These are phyloP conservation scores for Zoanthus sociatus DNA, from an alignment of 92 coral and sea anemone species.

Conservation along the genomic window DNA sequence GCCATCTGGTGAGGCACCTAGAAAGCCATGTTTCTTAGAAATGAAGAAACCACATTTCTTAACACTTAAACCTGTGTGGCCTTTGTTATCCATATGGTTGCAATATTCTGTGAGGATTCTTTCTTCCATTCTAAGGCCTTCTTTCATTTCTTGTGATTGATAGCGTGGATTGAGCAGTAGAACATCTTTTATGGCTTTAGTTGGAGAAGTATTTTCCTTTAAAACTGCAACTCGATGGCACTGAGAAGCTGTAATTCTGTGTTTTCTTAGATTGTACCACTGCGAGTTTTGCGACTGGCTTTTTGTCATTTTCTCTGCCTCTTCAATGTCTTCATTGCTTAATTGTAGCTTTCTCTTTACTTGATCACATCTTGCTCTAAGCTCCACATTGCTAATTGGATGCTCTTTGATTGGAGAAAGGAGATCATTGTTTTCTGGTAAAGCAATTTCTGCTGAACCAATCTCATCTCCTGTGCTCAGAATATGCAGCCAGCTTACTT, in stretches of 20 bases:
- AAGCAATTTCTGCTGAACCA: neutral
- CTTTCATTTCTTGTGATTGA: conserved; percentile 26
- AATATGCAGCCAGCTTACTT: neutral
- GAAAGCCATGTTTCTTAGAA: conserved; percentile 26
- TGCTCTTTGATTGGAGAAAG: conserved; percentile 33
- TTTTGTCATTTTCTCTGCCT: conserved; percentile 17
- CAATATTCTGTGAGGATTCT: conserved; percentile 25
- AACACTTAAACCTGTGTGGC: neutral
- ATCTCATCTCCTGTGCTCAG: neutral
- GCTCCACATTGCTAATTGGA: neutral
- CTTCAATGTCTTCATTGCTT: conserved; percentile 11
- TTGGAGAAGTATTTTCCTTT: conserved; percentile 39
- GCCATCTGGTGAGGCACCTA: conserved; percentile 42
- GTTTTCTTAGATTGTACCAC: conserved; percentile 37
- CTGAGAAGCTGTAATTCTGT: conserved; percentile 40
- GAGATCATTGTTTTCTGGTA: neutral
- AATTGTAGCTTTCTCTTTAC: conserved; percentile 34
- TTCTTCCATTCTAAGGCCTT: conserved; percentile 32
- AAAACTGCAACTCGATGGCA: conserved; percentile 37
- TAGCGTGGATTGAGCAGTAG: conserved; percentile 19
- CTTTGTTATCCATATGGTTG: neutral
- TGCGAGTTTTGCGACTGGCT: conserved; percentile 20
- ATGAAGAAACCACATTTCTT: conserved; percentile 23
- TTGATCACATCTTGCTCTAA: conserved; percentile 28
- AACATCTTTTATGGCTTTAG: conserved; percentile 36